These are phyloP conservation scores for Tortrix viridana DNA, from an alignment of 2,888 invertebrate genomes.

Conservation along the genomic window DNA sequence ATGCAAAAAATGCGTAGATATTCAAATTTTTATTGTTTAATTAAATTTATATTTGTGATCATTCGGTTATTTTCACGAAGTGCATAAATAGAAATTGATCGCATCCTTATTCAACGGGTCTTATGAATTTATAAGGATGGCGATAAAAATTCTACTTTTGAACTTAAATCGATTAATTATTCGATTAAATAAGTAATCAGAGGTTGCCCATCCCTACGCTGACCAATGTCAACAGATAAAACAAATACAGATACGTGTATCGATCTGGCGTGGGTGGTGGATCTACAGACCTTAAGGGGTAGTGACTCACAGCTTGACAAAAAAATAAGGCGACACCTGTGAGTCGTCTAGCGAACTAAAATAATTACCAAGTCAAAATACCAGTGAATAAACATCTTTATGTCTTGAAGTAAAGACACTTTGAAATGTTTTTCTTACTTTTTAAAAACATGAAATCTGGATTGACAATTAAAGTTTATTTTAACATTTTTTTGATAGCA, in stretches of 20 bases:
- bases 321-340: conserved; percentile 1
- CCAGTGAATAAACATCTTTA: no score
- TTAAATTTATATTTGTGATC: no score
- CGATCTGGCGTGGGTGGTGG: conserved; percentile 27
- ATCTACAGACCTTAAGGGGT: conserved; percentile 8
- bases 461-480: background rate
- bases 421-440: background rate
- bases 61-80: no score
- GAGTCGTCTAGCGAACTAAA: background rate
- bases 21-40: no score
- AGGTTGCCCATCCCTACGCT: conserved; percentile 15
- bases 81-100: no score
- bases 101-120: no score
- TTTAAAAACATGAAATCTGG: background rate
- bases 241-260: conserved; percentile 35
- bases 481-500: background rate
- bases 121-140: no score
- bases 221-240: conserved; percentile 49
- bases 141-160: no score
- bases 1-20: no score
- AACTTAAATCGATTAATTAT: background rate
- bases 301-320: background rate
- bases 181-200: background rate
- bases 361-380: background rate
- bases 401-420: background rate